A percentile compares a stretch with the other conserved stretches of the same genome.
phyloP scores from a whole-genome alignment of 2,113 vertebrate genomes.

The Callipepla californica region DNA sequence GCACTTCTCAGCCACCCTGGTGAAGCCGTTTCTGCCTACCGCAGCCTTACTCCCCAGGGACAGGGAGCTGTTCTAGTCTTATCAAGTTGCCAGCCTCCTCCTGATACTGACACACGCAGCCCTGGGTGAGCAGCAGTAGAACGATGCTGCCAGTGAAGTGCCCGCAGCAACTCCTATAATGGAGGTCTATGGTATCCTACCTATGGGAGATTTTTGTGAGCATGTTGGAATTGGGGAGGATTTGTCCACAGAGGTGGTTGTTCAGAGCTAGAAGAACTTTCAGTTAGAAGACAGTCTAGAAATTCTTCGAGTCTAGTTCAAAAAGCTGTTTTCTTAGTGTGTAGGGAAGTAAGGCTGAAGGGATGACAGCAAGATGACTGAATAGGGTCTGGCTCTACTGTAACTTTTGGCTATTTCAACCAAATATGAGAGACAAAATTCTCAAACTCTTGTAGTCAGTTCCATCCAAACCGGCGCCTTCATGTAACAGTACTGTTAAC shows the following conservation, averaged over 20 bases:
- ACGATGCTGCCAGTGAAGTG: neutral
- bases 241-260: neutral
- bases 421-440: neutral
- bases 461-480: neutral
- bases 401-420: neutral
- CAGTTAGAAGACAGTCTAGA: neutral
- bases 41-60: neutral
- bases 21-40: neutral
- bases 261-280: neutral
- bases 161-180: too few species aligned
- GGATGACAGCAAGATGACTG: neutral
- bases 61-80: neutral
- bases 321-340: neutral
- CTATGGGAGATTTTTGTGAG: neutral
- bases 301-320: accelerated
- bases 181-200: too few species aligned
- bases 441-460: neutral
- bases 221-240: neutral
- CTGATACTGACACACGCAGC: neutral
- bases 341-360: neutral
- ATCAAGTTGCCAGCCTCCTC: neutral
- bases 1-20: neutral
- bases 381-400: neutral
- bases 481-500: neutral
- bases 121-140: neutral